Percentiles rank a stretch among this genome's conserved stretches.
Evolutionary conservation across 1,140 invertebrate genomes (phyloP).

Genomic region (Chionoecetes opilio): DNA sequence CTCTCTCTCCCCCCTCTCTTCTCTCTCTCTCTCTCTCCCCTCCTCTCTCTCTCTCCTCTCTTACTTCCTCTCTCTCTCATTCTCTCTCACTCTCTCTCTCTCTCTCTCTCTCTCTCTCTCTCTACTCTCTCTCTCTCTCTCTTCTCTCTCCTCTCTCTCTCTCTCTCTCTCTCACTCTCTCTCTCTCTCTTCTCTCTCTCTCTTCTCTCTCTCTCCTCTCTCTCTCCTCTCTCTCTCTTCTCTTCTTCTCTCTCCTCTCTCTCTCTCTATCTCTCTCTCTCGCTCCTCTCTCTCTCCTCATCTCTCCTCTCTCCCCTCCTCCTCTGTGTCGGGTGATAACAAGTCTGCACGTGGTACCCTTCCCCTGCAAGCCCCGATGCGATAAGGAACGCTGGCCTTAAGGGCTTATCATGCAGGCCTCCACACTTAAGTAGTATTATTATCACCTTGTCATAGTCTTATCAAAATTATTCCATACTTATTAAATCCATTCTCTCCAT

Average conservation of each 20-base stretch:
- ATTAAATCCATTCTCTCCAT: no score
- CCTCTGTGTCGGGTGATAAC: no score
- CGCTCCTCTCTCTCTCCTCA: no score
- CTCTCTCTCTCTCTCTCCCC: constrained; percentile 48
- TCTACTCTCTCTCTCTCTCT: background rate
- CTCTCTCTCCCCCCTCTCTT: constrained; percentile 32
- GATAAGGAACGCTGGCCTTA: no score
- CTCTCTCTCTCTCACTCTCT: background rate
- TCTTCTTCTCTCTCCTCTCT: background rate
- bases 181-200: background rate
- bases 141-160: background rate
- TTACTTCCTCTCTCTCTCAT: background rate
- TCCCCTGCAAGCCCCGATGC: no score
- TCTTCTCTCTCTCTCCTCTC: background rate
- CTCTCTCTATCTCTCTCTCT: background rate
- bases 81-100: background rate
- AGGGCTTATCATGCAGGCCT: no score
- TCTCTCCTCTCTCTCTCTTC: background rate
- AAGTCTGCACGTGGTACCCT: no score
- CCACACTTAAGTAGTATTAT: no score
- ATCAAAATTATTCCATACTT: background rate
- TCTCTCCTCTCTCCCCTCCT: no score
- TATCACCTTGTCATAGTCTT: background rate
- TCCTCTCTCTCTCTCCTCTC: constrained; percentile 1
- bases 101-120: no score